Conservation (phyloP, 2,113 vertebrate genomes). For the Grammomys dolichurus region DNA sequence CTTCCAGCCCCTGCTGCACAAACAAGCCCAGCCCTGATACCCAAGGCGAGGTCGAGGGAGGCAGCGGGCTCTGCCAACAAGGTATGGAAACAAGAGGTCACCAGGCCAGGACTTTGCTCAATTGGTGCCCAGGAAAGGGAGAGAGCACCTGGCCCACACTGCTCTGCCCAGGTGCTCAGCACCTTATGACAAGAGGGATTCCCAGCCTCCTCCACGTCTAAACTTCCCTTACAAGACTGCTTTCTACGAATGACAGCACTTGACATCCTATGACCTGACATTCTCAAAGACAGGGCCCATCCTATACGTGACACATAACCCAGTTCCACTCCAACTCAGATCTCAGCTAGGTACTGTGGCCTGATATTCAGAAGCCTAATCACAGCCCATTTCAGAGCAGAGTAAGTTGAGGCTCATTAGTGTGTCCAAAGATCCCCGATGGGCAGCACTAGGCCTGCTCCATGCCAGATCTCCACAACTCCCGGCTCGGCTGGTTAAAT, state of each 20-base stretch:
- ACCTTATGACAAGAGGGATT: neutral
- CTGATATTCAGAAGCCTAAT: neutral
- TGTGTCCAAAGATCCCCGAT: neutral
- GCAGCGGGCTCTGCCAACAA: neutral
- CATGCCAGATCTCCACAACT: neutral
- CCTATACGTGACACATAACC: rapidly evolving
- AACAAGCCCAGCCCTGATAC: constrained; percentile 40
- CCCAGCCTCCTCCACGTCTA: neutral
- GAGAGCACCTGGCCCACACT: rapidly evolving
- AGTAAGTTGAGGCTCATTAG: neutral
- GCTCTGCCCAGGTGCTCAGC: neutral
- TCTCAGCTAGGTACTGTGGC: rapidly evolving
- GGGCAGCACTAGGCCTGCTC: too few relatives aligned
- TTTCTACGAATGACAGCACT: neutral
- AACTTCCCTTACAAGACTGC: neutral
- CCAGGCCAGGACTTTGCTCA: neutral
- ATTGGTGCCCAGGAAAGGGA: neutral
- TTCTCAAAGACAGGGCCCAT: neutral
- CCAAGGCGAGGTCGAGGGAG: rapidly evolving
- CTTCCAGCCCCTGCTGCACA: neutral
- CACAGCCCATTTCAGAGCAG: neutral
- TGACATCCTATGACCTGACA: too few relatives aligned
- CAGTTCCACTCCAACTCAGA: too few relatives aligned
- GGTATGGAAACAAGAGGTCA: neutral
- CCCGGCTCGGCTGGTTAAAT: too few relatives aligned